Conservation (phyloP, 2,797 vertebrate species). For the Caiman crocodilus region DNA sequence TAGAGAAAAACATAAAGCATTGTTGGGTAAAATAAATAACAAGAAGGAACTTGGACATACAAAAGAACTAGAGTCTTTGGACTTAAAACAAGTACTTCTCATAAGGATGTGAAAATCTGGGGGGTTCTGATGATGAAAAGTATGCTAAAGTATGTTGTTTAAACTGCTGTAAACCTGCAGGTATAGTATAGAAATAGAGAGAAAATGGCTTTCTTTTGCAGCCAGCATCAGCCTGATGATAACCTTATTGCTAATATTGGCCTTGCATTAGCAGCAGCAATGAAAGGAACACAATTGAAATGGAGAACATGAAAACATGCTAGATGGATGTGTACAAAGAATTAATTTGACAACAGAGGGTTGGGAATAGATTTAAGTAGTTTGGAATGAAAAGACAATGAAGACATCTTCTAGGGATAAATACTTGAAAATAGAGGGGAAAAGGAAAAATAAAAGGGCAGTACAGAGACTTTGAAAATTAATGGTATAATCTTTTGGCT, state of each 20-base stretch:
- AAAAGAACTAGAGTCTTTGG: background rate
- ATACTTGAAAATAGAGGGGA: background rate
- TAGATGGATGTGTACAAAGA: background rate
- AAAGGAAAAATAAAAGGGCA: background rate
- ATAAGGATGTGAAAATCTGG: background rate
- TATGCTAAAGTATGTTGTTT: background rate
- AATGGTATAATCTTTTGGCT: background rate
- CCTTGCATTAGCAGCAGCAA: background rate
- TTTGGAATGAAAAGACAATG: background rate
- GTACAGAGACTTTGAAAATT: background rate
- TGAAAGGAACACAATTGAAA: background rate
- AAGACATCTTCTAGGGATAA: background rate
- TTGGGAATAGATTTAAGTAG: background rate
- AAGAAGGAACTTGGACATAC: background rate
- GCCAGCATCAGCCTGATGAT: background rate
- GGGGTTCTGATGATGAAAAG: background rate
- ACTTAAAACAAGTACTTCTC: too few relatives aligned
- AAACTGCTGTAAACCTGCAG: background rate
- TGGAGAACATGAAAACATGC: background rate
- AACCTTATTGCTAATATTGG: background rate
- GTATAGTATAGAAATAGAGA: background rate
- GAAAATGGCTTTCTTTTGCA: slow-evolving; percentile 9
- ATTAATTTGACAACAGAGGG: background rate
- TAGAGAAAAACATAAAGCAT: background rate
- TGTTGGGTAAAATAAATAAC: background rate